phyloP scores from a whole-genome alignment of 2,797 vertebrate genomes.

The Enoplosus armatus region DNA sequence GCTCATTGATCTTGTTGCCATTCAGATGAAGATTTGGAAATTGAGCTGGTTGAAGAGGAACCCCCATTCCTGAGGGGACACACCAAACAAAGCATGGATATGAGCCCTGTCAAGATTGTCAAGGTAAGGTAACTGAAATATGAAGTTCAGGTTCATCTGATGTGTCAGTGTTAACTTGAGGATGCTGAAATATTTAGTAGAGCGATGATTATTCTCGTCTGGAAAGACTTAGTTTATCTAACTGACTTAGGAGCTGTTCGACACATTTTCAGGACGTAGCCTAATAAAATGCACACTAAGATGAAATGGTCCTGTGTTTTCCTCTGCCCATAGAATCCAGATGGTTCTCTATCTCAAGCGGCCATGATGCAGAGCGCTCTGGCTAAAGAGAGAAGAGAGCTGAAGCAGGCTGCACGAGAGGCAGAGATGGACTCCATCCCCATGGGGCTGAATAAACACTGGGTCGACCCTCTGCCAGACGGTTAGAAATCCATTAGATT shows the following conservation, averaged over 20 bases:
- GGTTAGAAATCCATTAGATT: slow-evolving; percentile 79
- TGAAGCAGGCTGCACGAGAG: slow-evolving; percentile 97
- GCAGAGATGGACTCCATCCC: slow-evolving; percentile 99
- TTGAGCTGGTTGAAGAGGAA: slow-evolving; percentile 97
- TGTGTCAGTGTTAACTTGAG: not conserved
- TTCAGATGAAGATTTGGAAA: slow-evolving; percentile 97
- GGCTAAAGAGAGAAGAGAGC: slow-evolving; percentile 95
- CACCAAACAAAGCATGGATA: slow-evolving; percentile 99
- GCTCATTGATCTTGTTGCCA: not conserved
- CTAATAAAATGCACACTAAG: not conserved
- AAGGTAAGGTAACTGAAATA: slow-evolving; percentile 84
- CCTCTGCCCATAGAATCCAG: slow-evolving; percentile 89
- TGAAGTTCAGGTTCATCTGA: not conserved
- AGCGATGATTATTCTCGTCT: not conserved
- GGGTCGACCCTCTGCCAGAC: slow-evolving; percentile 98
- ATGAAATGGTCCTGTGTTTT: not conserved
- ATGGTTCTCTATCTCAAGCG: slow-evolving; percentile 97
- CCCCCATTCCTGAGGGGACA: slow-evolving; percentile 97
- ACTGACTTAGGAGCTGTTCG: not conserved
- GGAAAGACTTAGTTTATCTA: not conserved
- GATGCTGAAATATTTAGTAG: not conserved
- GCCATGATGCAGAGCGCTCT: slow-evolving; percentile 99
- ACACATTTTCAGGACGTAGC: not conserved
- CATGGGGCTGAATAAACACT: slow-evolving; percentile 99
- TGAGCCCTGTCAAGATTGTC: slow-evolving; percentile 99